Evolutionary conservation across 1,140 invertebrate genomes (phyloP).

Genomic region (Carposina sasakii): DNA sequence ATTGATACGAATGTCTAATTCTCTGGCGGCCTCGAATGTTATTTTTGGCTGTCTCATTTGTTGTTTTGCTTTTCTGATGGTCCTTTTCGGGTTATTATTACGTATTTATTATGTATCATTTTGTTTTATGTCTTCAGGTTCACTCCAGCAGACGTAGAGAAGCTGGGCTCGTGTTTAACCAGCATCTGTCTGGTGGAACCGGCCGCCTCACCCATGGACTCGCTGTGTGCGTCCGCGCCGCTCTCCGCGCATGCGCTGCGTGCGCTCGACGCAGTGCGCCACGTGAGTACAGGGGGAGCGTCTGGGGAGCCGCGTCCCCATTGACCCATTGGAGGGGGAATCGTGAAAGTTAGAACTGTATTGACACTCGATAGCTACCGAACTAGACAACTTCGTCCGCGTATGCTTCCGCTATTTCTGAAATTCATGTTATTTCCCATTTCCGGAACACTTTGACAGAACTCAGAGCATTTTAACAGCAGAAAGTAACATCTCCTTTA

Average conservation of each 20-base stretch:
- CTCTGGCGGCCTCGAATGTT: no score
- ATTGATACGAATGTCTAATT: no score
- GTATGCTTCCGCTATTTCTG: neutral
- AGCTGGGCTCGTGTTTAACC: conserved; percentile 82
- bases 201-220: conserved; percentile 86
- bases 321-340: no score
- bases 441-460: neutral
- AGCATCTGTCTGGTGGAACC: conserved; percentile 79
- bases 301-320: neutral
- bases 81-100: no score
- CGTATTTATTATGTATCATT: neutral
- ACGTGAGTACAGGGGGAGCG: conserved; percentile 26
- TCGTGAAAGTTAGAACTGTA: no score
- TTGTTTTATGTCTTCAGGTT: conserved; percentile 72
- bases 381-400: no score
- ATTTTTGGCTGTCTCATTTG: no score
- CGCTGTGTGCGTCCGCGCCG: conserved; percentile 82
- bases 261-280: conserved; percentile 51
- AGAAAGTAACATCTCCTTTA: neutral
- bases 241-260: conserved; percentile 63
- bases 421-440: neutral
- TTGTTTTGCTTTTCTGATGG: no score
- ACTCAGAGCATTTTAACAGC: neutral
- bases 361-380: no score
- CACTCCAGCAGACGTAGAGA: conserved; percentile 82